A percentile compares a stretch with the other conserved stretches of the same genome.
Evolutionary conservation across 2,113 vertebrate genomes (phyloP).

Genomic region (Cisticola juncidis): DNA sequence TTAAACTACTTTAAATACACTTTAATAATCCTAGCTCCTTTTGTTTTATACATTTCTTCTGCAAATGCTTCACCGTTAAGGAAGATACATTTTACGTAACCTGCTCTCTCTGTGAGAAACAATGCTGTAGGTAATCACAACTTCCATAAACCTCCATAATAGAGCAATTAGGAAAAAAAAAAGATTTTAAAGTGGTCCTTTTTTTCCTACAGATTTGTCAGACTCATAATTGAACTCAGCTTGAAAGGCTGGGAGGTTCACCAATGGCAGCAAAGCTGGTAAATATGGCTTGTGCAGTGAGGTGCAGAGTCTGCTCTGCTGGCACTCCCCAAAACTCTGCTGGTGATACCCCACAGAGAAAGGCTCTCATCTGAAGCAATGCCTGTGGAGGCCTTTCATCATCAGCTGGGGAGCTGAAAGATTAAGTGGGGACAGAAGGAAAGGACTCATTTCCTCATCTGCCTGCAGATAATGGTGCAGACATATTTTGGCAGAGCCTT

Average conservation of each 20-base stretch:
- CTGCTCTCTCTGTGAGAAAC: background rate
- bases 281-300: background rate
- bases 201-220: background rate
- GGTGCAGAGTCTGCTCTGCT: background rate
- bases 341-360: background rate
- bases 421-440: background rate
- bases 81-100: background rate
- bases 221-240: background rate
- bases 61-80: constrained; percentile 18
- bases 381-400: background rate
- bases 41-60: constrained; percentile 29
- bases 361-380: background rate
- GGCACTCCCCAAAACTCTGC: fast-evolving
- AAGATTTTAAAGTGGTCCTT: background rate
- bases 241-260: background rate
- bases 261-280: background rate
- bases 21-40: constrained; percentile 20
- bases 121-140: background rate
- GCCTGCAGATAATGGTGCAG: background rate
- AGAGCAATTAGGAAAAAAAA: background rate
- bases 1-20: constrained; percentile 38
- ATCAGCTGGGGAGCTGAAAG: background rate
- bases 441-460: background rate
- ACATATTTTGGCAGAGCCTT: background rate
- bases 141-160: background rate